Evolutionary conservation across 1,140 invertebrate genomes (phyloP), one percentile per base, ranked within the genome.

Genomic region (Antheraea pernyi): DNA sequence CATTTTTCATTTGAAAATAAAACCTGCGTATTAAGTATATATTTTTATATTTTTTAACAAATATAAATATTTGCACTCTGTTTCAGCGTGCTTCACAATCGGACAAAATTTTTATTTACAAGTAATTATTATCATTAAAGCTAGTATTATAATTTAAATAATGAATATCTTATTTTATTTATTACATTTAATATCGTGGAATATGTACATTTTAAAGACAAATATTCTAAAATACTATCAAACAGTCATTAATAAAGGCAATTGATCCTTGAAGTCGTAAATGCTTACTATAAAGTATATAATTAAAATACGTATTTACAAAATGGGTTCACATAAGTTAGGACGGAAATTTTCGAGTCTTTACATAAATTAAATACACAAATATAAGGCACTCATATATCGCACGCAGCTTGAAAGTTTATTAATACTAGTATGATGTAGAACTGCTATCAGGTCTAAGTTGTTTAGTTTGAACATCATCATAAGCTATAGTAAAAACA

Each of bases 401-500:
- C 16, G 11, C 46, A 53, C 46, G 46, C 46, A 53, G 46, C 46
- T 53, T 53, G 53, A 39, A 48, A 58, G 39, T 58, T 71, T 74
- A 68, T 68, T 68, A 74, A 72, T 19, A 42, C 18, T 79, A 93
- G 77, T 92, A 92, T 37, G 92, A 93, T 19, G 92, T 92, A 19
- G 92, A 93, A 81, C 92, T 93, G 77, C 91, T 93, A 65, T 93
- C 92, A 58, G 92, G 92, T 80, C 92, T 75, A 19, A 93, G 70
- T 80, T 93, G 91, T 81, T 93, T 93, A 16, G 91, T 93, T 79
- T 93, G 92, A 30, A 98, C 96, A 81, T 97, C 97, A 82, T 97
- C 97, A 81, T 98, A 98, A 3, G 97, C 97, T 75, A 98, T 98
- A 0, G 97, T 97, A 79, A 98, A 98, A n/a, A 98, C 95, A 84